These are phyloP conservation scores for Pyrocoelia pectoralis DNA, from an alignment of 2,888 invertebrate genomes.

Conservation along the genomic window DNA sequence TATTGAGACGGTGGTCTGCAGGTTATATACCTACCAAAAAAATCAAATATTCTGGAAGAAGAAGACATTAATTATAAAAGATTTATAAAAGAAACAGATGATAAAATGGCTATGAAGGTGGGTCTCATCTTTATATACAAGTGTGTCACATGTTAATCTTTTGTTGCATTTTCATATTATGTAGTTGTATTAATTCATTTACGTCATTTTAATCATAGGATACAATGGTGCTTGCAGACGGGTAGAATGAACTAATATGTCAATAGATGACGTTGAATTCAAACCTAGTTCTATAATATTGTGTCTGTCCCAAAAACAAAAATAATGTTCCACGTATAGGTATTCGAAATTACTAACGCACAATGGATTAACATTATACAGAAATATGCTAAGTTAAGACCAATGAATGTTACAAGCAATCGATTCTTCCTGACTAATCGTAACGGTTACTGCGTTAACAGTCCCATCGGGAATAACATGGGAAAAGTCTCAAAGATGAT, in stretches of 20 bases:
- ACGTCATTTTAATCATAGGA: conserved; percentile 31
- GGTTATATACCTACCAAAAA: background rate
- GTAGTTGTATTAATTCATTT: background rate
- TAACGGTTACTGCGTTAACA: conserved; percentile 25
- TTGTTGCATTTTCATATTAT: too few relatives aligned
- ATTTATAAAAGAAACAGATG: background rate
- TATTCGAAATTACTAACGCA: too few relatives aligned
- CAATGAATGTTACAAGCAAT: conserved; percentile 19
- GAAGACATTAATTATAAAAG: background rate
- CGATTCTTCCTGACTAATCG: conserved; percentile 35
- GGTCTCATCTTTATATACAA: too few relatives aligned
- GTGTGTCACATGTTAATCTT: too few relatives aligned
- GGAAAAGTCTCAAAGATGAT: background rate
- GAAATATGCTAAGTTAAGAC: conserved; percentile 30
- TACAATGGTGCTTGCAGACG: conserved; percentile 38
- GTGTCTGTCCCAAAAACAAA: conserved; percentile 7
- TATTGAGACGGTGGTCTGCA: background rate
- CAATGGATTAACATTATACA: too few relatives aligned
- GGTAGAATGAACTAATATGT: conserved; percentile 38
- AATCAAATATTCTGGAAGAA: background rate
- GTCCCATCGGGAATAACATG: background rate
- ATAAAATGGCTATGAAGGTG: background rate
- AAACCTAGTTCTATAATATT: conserved; percentile 30
- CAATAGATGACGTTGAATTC: conserved; percentile 34
- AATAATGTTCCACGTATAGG: too few relatives aligned